These are phyloP conservation scores for Prenolepis imparis DNA, from an alignment of 2,888 invertebrate genomes.

Conservation along the genomic window DNA sequence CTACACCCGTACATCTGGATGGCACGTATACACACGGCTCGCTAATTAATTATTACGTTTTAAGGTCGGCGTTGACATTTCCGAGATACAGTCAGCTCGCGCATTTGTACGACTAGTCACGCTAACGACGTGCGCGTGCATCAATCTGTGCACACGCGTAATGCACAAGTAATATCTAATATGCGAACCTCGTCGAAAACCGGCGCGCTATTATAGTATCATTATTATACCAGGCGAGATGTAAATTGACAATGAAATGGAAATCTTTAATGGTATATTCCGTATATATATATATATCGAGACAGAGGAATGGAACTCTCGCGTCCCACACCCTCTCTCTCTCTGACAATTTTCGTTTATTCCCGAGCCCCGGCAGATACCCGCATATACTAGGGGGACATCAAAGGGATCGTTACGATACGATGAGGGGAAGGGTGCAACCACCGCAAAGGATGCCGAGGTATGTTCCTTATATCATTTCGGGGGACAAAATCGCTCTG, in stretches of 20 bases:
- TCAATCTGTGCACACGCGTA: slow-evolving; percentile 28
- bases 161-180: slow-evolving; percentile 39
- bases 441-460: slow-evolving; percentile 44
- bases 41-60: slow-evolving; percentile 55
- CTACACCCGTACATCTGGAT: slow-evolving; percentile 16
- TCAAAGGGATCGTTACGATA: slow-evolving; percentile 65
- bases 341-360: slow-evolving; percentile 69
- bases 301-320: not conserved
- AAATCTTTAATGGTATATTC: slow-evolving; percentile 48
- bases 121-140: slow-evolving; percentile 44
- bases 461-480: slow-evolving; percentile 60
- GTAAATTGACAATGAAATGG: slow-evolving; percentile 37
- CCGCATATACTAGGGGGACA: slow-evolving; percentile 59
- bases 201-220: slow-evolving; percentile 21
- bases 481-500: slow-evolving; percentile 61
- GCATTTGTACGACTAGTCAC: slow-evolving; percentile 35
- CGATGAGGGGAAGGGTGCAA: slow-evolving; percentile 7
- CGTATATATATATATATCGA: not conserved
- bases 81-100: slow-evolving; percentile 9
- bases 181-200: slow-evolving; percentile 24
- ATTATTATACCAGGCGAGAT: slow-evolving; percentile 6
- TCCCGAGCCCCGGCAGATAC: slow-evolving; percentile 60
- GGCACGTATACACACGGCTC: slow-evolving; percentile 6
- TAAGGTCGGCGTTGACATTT: slow-evolving; percentile 44
- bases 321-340: slow-evolving; percentile 4